Base-by-base conservation (phyloP, 2,888 invertebrate species). In the Coleophora flavipennella region DNA sequence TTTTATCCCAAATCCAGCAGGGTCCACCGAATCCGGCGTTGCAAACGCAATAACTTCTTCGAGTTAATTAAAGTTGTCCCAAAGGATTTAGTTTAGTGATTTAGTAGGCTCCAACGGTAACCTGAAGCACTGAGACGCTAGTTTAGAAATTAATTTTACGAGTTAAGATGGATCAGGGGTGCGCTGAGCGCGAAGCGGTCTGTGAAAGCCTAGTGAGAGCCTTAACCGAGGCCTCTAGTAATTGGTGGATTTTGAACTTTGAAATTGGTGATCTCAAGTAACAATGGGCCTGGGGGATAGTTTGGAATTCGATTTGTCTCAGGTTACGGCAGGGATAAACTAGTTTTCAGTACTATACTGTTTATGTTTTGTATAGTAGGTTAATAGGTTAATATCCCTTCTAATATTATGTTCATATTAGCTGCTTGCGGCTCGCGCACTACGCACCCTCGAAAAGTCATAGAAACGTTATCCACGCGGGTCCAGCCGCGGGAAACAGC, bases 41-140 rank as follows among this genome's bases (percentile, higher is more conserved):
- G 41, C 44, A 46, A 46, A 46, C 49, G 49, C 55, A 59, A 60
- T 61, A 67, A 54, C 67, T 65, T 58, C 62, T 53, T 52, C 50
- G 60, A 63, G 63, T 66, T 67, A 71, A 71, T 64, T 73, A 68
- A 76, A 74, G 62, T 73, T 68, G 65, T 62, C 65, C 61, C 57
- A 44, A 40, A 49, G 59, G 65, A 53, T 59, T 61, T 60, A 57
- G 51, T 62, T 57, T 47, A 50, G 62, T 68, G 67, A 71, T 74
- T 71, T 71, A 74, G 55, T 51, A 51, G 54, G 51, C 53, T 45
- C 50, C 43, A 42, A 50, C 47, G 48, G 49, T 43, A 45, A 20
- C 20, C 20, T 20, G 20, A 20, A 20, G 3, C 20, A 20, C 20
- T 51, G 53, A 52, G 50, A 49, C 45, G 41, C 46, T 42, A 59